phyloP scores from a whole-genome alignment of 2,888 invertebrate genomes.

The Uloborus plumipes region DNA sequence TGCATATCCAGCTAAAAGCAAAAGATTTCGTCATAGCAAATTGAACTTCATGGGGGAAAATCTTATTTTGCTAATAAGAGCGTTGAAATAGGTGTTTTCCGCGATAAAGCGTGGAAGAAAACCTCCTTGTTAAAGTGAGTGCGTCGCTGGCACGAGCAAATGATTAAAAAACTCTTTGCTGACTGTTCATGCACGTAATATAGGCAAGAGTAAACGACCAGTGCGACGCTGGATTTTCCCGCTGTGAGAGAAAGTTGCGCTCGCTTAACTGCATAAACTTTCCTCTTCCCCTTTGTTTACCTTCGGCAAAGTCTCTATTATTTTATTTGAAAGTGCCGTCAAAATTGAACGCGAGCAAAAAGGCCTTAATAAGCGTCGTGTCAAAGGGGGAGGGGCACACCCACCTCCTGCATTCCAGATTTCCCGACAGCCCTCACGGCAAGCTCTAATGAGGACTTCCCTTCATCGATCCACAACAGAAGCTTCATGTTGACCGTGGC shows the following conservation, averaged over 20 bases:
- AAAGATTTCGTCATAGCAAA: too few relatives aligned
- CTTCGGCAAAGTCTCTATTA: conserved; percentile 22
- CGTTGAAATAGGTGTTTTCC: too few relatives aligned
- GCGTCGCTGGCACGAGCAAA: not conserved
- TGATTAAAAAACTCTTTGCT: not conserved
- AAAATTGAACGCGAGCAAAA: conserved; percentile 26
- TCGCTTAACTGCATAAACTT: conserved; percentile 18
- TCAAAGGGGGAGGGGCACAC: conserved; percentile 10
- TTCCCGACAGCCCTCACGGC: conserved; percentile 37
- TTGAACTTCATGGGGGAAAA: not conserved
- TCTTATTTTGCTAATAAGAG: not conserved
- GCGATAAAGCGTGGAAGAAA: too few relatives aligned
- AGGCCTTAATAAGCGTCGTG: conserved; percentile 50
- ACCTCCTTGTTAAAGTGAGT: too few relatives aligned
- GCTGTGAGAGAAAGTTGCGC: not conserved
- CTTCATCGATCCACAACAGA: conserved; percentile 49
- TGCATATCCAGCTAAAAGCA: too few relatives aligned
- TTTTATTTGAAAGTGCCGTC: conserved; percentile 24
- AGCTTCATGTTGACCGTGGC: conserved; percentile 60
- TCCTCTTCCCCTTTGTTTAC: conserved; percentile 16
- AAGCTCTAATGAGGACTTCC: conserved; percentile 48
- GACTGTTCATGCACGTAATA: not conserved
- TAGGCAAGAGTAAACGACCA: not conserved
- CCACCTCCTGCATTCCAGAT: conserved; percentile 6
- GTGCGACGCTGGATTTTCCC: not conserved